Conservation (phyloP, 2,113 vertebrate species). For the Gracilinanus agilis region DNA sequence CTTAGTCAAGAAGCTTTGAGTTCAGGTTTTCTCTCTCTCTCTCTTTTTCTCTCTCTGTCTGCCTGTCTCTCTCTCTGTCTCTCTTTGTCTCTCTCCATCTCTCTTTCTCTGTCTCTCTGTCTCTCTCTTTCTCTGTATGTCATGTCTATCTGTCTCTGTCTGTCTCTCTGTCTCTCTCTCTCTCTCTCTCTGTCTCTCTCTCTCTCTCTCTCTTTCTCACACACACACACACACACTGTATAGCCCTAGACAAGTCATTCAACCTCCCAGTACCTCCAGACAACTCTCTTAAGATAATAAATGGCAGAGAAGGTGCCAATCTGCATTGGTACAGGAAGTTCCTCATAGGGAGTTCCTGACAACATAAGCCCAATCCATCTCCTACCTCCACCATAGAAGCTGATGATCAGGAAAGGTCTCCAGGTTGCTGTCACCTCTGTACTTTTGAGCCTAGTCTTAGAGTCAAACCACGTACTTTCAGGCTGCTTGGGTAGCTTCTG, state of each 20-base stretch:
- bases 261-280: background rate
- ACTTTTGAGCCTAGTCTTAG: background rate
- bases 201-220: no score
- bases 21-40: background rate
- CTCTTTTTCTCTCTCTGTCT: no score
- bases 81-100: no score
- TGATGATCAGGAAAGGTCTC: background rate
- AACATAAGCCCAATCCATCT: background rate
- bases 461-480: background rate
- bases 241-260: background rate
- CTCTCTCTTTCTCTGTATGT: no score
- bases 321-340: background rate
- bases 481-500: background rate
- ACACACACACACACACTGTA: background rate
- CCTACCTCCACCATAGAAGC: background rate
- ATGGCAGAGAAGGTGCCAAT: background rate
- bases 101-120: no score
- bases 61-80: no score
- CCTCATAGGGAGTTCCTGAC: background rate
- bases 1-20: background rate
- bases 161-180: no score
- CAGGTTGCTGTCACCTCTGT: background rate
- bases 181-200: no score
- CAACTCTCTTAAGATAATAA: background rate
- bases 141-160: no score